These are phyloP conservation scores for Leptinotarsa rubiginosa DNA, from an alignment of 2,888 invertebrate genomes.

Conservation along the genomic window DNA sequence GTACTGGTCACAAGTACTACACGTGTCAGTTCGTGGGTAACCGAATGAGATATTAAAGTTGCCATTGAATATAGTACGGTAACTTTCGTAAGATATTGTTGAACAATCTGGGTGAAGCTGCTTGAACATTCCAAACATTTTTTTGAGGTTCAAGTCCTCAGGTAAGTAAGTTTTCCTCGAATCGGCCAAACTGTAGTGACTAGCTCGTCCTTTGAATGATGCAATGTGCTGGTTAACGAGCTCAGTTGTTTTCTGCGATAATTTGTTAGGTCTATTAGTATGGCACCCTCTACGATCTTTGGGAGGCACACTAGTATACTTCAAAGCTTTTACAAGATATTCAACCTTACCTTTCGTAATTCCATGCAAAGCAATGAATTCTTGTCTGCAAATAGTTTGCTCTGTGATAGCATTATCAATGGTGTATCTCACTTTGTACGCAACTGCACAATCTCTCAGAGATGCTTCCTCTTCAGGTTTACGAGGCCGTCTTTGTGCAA, in stretches of 20 bases:
- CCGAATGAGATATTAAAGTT: no score
- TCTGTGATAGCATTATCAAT: constrained; percentile 25
- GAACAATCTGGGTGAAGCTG: constrained; percentile 21
- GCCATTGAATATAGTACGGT: no score
- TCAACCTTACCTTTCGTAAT: constrained; percentile 31
- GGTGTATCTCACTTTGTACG: constrained; percentile 22
- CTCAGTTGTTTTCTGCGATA: constrained; percentile 19
- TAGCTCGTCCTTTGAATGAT: constrained; percentile 17
- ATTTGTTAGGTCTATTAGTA: constrained; percentile 19
- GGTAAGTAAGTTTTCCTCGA: constrained; percentile 27
- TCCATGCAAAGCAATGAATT: constrained; percentile 29
- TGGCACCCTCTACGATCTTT: constrained; percentile 27
- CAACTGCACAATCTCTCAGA: constrained; percentile 24
- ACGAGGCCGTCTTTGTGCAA: constrained; percentile 27
- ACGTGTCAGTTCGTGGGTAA: no score
- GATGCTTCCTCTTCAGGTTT: constrained; percentile 31
- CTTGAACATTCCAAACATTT: constrained; percentile 27
- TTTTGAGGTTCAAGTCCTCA: constrained; percentile 29
- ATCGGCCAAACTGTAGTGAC: constrained; percentile 11
- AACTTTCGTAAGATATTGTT: constrained; percentile 28
- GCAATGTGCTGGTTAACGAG: constrained; percentile 26
- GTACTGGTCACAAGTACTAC: no score
- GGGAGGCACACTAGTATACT: constrained; percentile 15
- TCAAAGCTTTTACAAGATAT: constrained; percentile 23
- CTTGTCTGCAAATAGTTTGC: constrained; percentile 14